Percentiles rank a stretch among this genome's conserved stretches.
phyloP scores from a whole-genome alignment of 2,797 vertebrate species.

The Heteromormyrus szaboi region DNA sequence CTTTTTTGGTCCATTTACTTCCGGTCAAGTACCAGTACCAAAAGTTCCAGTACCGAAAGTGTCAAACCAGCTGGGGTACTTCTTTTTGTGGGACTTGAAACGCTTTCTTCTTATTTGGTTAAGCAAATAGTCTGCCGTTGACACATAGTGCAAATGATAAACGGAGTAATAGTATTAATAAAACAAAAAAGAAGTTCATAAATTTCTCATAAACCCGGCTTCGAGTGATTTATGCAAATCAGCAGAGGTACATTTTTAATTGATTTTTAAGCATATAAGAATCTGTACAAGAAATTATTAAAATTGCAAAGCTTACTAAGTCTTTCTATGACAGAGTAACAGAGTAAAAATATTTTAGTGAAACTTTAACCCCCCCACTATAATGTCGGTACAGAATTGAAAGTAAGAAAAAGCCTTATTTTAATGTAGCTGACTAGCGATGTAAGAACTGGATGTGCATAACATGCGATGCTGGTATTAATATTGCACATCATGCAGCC shows the following conservation, averaged over 20 bases:
- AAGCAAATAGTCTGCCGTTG: background rate
- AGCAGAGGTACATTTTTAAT: background rate
- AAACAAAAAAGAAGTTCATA: background rate
- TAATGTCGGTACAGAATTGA: background rate
- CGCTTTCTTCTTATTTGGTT: background rate
- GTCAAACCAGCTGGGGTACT: background rate
- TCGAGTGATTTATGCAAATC: background rate
- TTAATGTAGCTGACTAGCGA: background rate
- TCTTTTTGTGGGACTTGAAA: background rate
- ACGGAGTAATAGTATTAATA: background rate
- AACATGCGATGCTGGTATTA: background rate
- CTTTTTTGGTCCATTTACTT: background rate
- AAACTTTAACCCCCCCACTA: background rate
- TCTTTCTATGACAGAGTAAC: background rate
- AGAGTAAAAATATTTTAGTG: background rate
- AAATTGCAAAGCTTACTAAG: background rate
- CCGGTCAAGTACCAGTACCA: background rate
- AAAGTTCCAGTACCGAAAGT: background rate
- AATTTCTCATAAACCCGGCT: background rate
- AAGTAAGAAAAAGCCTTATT: background rate
- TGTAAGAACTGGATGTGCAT: background rate
- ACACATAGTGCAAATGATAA: background rate
- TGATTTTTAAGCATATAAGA: background rate
- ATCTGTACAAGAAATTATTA: background rate
- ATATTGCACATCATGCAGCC: background rate